Base-by-base conservation (phyloP, 2,113 vertebrate genomes). In the Megalops atlanticus region DNA sequence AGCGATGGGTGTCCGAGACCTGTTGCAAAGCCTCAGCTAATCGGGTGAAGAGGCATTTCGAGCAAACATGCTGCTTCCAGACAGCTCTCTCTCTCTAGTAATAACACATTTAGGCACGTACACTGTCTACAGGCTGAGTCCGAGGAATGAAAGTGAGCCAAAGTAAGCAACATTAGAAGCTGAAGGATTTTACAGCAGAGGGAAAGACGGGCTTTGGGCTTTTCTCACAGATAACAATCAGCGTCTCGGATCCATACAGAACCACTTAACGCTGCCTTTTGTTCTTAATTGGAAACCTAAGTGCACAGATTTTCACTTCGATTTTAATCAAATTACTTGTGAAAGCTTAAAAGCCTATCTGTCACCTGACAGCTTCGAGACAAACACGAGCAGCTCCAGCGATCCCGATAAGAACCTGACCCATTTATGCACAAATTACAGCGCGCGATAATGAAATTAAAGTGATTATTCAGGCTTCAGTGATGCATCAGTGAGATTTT, bases 391-490 rank as follows among this genome's bases (percentile, higher is more conserved):
- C n/a, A 7, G 58, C 27, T 64, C 24, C 58, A 64, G 21, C 58
- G 24, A 64, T 64, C 1, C 52, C 21, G 58, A 64, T 64, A 64
- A 10, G n/a, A 31, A 31, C 8, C 52, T 58, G 21, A 58, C 58
- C 58, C 58, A 64, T 64, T 64, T 64, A 27, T 64, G n/a, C 58
- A 5, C n/a, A 64, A 64, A 64, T 64, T 64, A 64, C 58, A 64
- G 58, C 0, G 24, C 31, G 58, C n/a, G 58, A 64, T 64, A 64
- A 64, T 64, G n/a, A 64, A 31, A 64, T 64, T 64, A 64, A n/a
- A 5, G 58, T 5, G n/a, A 64, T 64, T 24, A 31, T 39, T 75
- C 69, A 74, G 3, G 31, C 69, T 36, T 35, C n/a, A 64, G 31
- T 11, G 58, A 4, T 64, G 2, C 24, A 64, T 64, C 58, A 10